Evolutionary conservation across 2,888 invertebrate species (phyloP).

Genomic region (Cephus spinipes): DNA sequence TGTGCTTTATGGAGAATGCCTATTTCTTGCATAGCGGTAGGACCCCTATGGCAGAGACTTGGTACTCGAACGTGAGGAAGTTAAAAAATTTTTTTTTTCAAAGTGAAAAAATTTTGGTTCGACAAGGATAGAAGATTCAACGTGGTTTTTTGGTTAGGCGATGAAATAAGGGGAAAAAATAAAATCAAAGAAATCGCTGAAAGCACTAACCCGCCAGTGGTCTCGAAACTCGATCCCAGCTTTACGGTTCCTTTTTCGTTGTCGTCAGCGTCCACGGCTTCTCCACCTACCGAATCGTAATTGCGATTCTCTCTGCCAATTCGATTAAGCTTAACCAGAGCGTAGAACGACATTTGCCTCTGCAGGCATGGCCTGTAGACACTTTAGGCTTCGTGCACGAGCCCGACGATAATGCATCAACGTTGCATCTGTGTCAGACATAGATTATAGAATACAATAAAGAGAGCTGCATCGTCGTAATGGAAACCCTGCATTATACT

Average conservation of each 20-base stretch:
- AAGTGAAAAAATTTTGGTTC: background rate
- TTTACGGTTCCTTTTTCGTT: too few relatives aligned
- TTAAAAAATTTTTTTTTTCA: slow-evolving; percentile 9
- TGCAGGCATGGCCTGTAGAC: too few relatives aligned
- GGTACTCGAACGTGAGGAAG: slow-evolving; percentile 19
- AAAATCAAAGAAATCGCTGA: slow-evolving; percentile 2
- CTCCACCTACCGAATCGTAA: too few relatives aligned
- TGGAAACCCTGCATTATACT: slow-evolving; percentile 22
- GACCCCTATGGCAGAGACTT: too few relatives aligned
- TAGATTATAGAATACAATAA: slow-evolving; percentile 13
- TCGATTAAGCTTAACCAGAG: too few relatives aligned
- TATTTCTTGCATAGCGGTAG: background rate
- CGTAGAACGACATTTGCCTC: too few relatives aligned
- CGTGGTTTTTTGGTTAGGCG: too few relatives aligned
- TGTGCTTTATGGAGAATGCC: slow-evolving; percentile 41
- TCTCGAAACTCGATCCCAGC: too few relatives aligned
- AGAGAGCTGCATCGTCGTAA: slow-evolving; percentile 8
- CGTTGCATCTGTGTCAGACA: slow-evolving; percentile 13
- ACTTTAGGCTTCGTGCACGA: background rate
- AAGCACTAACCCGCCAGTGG: slow-evolving; percentile 19
- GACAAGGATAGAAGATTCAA: too few relatives aligned
- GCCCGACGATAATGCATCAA: background rate
- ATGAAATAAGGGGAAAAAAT: background rate
- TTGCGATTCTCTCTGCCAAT: too few relatives aligned
- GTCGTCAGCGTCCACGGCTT: too few relatives aligned